phyloP scores from a whole-genome alignment of 1,140 invertebrate genomes.

The Sarcophaga peregrina region DNA sequence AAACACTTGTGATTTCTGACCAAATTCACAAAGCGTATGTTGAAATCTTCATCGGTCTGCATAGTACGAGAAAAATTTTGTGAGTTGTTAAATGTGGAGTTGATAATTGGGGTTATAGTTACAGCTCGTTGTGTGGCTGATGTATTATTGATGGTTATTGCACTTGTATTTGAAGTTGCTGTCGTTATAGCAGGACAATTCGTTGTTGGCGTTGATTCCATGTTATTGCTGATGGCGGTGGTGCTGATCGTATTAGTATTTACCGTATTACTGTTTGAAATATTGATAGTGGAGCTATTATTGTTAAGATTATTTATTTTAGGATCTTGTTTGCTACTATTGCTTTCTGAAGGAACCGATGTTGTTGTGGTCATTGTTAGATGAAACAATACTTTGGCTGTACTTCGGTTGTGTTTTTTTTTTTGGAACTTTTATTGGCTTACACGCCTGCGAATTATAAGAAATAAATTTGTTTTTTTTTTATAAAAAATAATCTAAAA shows the following conservation, averaged over 20 bases:
- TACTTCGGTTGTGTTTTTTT: background rate
- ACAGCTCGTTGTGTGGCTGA: background rate
- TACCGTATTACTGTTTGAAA: slow-evolving; percentile 38
- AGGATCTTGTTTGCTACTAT: slow-evolving; percentile 25
- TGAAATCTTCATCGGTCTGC: slow-evolving; percentile 66
- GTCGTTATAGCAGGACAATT: slow-evolving; percentile 44
- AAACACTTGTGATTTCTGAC: slow-evolving; percentile 62
- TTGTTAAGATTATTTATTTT: background rate
- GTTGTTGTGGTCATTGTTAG: slow-evolving; percentile 42
- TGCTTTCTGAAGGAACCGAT: slow-evolving; percentile 25
- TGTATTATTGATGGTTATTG: background rate
- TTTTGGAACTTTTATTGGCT: too few species aligned
- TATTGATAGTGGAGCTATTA: background rate
- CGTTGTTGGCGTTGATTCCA: slow-evolving; percentile 19
- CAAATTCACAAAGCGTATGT: slow-evolving; percentile 65
- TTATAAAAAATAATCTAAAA: too few species aligned
- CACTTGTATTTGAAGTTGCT: slow-evolving; percentile 22
- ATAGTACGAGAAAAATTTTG: slow-evolving; percentile 55
- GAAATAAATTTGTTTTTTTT: too few species aligned
- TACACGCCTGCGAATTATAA: too few species aligned
- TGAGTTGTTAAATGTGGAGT: background rate
- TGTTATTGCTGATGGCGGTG: slow-evolving; percentile 30
- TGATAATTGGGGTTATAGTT: background rate
- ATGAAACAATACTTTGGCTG: background rate
- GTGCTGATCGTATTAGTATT: background rate